phyloP scores from a whole-genome alignment of 2,888 invertebrate species.

The Ptilodon capucinus region DNA sequence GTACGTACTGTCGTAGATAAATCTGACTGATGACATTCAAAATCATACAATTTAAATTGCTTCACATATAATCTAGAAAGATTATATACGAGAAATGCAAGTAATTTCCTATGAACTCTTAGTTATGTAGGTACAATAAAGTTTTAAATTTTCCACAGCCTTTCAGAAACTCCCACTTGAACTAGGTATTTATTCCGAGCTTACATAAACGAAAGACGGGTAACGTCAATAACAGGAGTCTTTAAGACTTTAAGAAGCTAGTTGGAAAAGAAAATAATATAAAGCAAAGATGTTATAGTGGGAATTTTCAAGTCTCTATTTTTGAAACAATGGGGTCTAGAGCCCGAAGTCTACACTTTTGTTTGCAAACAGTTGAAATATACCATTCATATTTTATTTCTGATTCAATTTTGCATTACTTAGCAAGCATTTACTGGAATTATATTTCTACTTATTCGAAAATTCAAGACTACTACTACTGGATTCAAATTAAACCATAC shows the following conservation, averaged over 20 bases:
- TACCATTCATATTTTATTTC: background rate
- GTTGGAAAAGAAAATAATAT: constrained; percentile 36
- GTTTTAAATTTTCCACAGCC: constrained; percentile 26
- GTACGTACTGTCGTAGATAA: no score
- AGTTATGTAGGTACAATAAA: no score
- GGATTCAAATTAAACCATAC: no score
- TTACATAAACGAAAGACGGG: constrained; percentile 26
- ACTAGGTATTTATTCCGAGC: constrained; percentile 29
- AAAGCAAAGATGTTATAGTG: constrained; percentile 16
- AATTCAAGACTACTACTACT: no score
- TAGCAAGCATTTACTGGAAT: no score
- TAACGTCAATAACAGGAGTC: constrained; percentile 48
- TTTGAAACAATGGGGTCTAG: background rate
- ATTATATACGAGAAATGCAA: no score
- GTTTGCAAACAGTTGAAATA: background rate
- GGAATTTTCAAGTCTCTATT: constrained; percentile 9
- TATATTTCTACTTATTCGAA: no score
- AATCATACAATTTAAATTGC: no score
- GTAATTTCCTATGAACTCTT: no score
- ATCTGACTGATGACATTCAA: no score
- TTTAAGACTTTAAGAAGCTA: constrained; percentile 30
- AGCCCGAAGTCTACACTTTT: background rate
- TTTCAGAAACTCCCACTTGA: constrained; percentile 20
- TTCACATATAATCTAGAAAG: no score
- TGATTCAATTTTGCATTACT: background rate